Percentiles rank a stretch among this genome's conserved stretches.
Conservation (phyloP, 2,113 vertebrate genomes). For the Uropsilus gracilis region DNA sequence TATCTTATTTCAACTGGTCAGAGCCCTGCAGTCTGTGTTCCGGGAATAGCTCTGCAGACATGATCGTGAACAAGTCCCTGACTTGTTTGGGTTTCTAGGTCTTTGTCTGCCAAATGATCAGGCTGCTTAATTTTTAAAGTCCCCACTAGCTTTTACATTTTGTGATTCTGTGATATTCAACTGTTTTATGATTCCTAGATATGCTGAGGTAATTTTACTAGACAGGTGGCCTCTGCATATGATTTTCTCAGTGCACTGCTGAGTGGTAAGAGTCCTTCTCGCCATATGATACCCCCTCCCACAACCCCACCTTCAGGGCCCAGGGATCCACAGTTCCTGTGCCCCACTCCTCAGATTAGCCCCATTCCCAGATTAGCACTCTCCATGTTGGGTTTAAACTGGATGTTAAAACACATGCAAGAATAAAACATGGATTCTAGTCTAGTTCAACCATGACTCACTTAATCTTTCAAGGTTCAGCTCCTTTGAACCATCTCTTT, state of each 20-base stretch:
- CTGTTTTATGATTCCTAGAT: neutral
- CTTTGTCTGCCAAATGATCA: neutral
- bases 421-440: neutral
- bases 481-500: neutral
- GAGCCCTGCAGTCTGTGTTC: neutral
- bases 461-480: neutral
- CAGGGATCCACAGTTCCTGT: neutral
- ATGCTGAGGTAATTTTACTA: neutral
- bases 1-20: neutral
- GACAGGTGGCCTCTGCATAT: neutral
- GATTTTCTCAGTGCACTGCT: neutral
- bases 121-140: neutral
- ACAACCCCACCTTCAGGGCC: rapidly evolving
- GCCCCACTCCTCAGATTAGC: neutral
- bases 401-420: neutral
- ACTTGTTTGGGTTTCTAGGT: neutral
- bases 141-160: neutral
- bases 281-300: neutral
- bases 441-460: neutral
- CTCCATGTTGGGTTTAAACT: neutral
- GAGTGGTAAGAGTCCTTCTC: neutral
- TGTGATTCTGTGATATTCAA: neutral
- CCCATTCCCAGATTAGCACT: neutral
- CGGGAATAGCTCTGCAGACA: neutral
- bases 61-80: neutral